phyloP scores from a whole-genome alignment of 2,113 vertebrate genomes.

The Ammodytes dubius region DNA sequence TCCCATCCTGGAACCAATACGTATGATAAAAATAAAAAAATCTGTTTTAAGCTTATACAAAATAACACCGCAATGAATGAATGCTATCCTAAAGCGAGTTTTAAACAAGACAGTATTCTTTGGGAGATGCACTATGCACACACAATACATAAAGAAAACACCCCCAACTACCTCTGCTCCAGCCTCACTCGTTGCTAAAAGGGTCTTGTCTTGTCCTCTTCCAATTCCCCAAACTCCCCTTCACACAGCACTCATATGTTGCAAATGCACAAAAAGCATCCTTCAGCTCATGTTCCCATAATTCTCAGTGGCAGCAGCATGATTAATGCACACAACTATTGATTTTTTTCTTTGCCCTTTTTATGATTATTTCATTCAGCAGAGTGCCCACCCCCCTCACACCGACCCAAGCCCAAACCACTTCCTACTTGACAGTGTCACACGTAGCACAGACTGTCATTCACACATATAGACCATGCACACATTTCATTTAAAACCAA shows the following conservation, averaged over 20 bases:
- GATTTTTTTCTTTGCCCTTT: conserved; percentile 83
- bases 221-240: conserved; percentile 78
- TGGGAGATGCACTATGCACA: conserved; percentile 13
- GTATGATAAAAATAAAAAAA: conserved; percentile 35
- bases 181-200: conserved; percentile 68
- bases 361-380: conserved; percentile 42
- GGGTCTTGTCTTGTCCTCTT: conserved; percentile 65
- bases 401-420: conserved; percentile 32
- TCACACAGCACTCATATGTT: conserved; percentile 78
- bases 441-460: conserved; percentile 27
- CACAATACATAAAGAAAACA: conserved; percentile 46
- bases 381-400: conserved; percentile 34
- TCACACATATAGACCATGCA: background rate
- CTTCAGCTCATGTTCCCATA: conserved; percentile 86
- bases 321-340: conserved; percentile 95
- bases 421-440: conserved; percentile 37
- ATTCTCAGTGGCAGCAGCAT: conserved; percentile 88
- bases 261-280: conserved; percentile 83
- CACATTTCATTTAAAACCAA: conserved; percentile 13
- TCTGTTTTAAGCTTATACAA: conserved; percentile 42
- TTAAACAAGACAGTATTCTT: conserved; percentile 21
- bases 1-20: background rate
- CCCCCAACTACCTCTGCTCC: conserved; percentile 37
- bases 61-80: conserved; percentile 4
- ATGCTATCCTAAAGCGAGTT: conserved; percentile 8